phyloP scores from a whole-genome alignment of 2,113 vertebrate species.

The Gavialis gangeticus region DNA sequence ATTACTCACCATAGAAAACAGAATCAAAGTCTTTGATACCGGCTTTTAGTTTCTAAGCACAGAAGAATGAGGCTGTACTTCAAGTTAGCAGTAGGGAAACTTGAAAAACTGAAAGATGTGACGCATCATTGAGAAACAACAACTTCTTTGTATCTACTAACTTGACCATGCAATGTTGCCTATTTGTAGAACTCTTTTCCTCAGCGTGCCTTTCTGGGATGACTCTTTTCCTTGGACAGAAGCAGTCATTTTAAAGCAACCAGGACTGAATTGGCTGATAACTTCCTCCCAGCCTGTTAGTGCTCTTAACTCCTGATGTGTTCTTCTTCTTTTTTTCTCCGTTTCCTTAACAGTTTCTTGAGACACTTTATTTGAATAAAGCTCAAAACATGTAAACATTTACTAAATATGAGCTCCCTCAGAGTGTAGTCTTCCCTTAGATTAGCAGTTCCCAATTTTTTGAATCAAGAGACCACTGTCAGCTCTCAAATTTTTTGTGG shows the following conservation, averaged over 20 bases:
- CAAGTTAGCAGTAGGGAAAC: background rate
- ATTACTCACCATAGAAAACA: background rate
- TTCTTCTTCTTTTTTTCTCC: too few relatives aligned
- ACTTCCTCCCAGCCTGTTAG: too few relatives aligned
- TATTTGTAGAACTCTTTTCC: too few relatives aligned
- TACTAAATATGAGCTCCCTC: background rate
- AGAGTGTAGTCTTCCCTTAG: background rate
- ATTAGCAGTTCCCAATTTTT: too few relatives aligned
- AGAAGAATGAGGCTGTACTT: background rate
- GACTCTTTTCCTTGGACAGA: too few relatives aligned
- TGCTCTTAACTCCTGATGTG: too few relatives aligned
- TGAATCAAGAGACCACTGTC: too few relatives aligned
- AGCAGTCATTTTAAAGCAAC: too few relatives aligned
- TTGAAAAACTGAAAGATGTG: fast-evolving
- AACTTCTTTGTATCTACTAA: background rate
- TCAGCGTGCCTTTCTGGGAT: too few relatives aligned
- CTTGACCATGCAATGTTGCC: background rate
- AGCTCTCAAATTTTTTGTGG: too few relatives aligned
- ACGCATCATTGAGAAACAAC: background rate
- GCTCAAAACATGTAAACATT: background rate
- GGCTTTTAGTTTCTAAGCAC: background rate
- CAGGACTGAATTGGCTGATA: too few relatives aligned
- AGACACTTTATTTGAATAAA: background rate
- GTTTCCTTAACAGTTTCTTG: too few relatives aligned
- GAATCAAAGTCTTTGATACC: background rate